Evolutionary conservation across 2,888 invertebrate species (phyloP).

Genomic region (Nymphalis polychloros): DNA sequence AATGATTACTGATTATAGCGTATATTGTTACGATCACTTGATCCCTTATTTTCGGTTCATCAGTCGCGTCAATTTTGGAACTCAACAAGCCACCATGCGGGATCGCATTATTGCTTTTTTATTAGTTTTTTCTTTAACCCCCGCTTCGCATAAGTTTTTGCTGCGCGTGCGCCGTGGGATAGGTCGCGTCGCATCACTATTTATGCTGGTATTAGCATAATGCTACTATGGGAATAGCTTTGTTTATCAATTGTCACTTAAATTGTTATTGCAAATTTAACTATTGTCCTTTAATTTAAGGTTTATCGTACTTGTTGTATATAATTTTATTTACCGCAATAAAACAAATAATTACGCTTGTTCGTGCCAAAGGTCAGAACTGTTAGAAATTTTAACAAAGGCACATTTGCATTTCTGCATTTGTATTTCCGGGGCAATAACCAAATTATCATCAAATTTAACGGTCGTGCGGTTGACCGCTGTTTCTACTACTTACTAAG

Average conservation of each 20-base stretch:
- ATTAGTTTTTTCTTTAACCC: constrained; percentile 75
- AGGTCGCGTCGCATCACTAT: constrained; percentile 64
- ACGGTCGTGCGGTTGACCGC: constrained; percentile 69
- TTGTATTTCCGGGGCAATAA: constrained; percentile 65
- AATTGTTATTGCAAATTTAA: constrained; percentile 47
- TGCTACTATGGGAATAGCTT: constrained; percentile 61
- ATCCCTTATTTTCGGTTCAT: constrained; percentile 60
- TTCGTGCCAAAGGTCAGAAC: constrained; percentile 66
- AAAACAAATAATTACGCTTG: constrained; percentile 57
- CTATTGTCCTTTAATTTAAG: constrained; percentile 37
- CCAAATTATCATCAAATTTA: constrained; percentile 70
- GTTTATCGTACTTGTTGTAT: constrained; percentile 51
- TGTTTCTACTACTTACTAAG: constrained; percentile 42
- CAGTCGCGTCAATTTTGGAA: constrained; percentile 73
- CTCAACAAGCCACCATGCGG: constrained; percentile 79
- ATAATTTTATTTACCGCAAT: constrained; percentile 55
- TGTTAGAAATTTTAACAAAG: constrained; percentile 66
- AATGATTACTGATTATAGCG: constrained; percentile 28
- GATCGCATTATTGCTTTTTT: constrained; percentile 81
- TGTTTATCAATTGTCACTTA: constrained; percentile 63
- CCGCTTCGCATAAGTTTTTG: constrained; percentile 72
- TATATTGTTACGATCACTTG: constrained; percentile 40
- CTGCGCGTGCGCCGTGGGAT: constrained; percentile 74
- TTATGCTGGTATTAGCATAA: constrained; percentile 82
- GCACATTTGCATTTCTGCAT: constrained; percentile 70